Percentiles rank a stretch among this genome's conserved stretches.
phyloP scores from a whole-genome alignment of 35 echinoderm and acorn worm genomes.

The Patiria miniata region DNA sequence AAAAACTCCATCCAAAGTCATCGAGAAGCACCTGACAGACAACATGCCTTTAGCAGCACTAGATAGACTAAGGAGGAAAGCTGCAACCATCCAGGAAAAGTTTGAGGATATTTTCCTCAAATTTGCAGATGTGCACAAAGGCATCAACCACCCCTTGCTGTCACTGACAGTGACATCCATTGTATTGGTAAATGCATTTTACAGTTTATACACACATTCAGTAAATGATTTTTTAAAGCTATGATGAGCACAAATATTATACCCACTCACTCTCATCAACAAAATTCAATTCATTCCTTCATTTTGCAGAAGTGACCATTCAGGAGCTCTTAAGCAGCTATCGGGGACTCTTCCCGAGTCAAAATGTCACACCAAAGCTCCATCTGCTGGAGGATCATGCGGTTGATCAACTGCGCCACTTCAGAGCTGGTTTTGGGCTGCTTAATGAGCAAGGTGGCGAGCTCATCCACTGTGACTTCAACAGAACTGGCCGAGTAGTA shows the following conservation, averaged over 20 bases:
- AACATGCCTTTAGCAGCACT: neutral
- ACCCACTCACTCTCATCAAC: neutral
- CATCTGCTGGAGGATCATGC: neutral
- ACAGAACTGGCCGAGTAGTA: neutral
- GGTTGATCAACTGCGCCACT: neutral
- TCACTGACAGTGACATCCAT: neutral
- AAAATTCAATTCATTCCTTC: neutral
- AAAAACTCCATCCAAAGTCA: neutral
- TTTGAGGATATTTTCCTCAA: too few relatives aligned
- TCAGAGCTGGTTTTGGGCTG: neutral
- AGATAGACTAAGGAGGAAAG: neutral
- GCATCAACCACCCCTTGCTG: neutral
- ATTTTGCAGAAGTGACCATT: neutral
- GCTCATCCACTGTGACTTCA: neutral
- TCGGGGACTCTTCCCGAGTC: neutral
- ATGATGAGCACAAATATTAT: neutral
- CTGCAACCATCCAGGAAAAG: neutral
- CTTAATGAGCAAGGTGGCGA: slow-evolving; percentile 22
- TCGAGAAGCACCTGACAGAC: neutral
- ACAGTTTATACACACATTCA: neutral
- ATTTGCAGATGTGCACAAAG: neutral
- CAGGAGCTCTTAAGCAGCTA: neutral
- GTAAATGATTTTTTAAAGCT: neutral
- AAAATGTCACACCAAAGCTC: neutral
- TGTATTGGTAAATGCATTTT: neutral